Base-by-base conservation (phyloP, 1,140 invertebrate genomes). In the Camponotus pennsylvanicus region DNA sequence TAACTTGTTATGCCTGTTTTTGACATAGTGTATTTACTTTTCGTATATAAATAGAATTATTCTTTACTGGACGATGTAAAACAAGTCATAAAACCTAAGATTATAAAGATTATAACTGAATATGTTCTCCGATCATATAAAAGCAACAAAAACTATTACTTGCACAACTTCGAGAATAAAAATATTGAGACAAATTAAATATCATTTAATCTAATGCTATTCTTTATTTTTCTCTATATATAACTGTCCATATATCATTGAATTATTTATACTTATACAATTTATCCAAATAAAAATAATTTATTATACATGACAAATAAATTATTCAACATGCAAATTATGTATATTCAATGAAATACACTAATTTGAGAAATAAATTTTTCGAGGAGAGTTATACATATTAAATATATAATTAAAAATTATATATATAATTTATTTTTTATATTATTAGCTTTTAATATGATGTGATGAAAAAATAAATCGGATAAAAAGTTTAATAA, bases 1-100 rank as follows among this genome's bases (percentile, higher is more conserved):
- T 27, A 69, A 37, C 76, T 75, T 76, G 27, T 84, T 87, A 84
- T 18, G 5, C 32, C 57, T 52, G n/a, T 21, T 70, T 45, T 21
- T 57, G 52, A 73, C 49, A 27, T 40, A 57, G 52, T 61, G 52
- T 80, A 0, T 45, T 78, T 63, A 70, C 9, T 13, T 18, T 70
- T 85, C 18, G 15, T 49, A 32, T 34, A 32, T 27, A n/a, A n/a
- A n/a, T n/a, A n/a, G n/a, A n/a, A n/a, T n/a, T n/a, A n/a, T n/a
- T n/a, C n/a, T n/a, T n/a, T n/a, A n/a, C n/a, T n/a, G n/a, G n/a
- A n/a, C n/a, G n/a, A n/a, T n/a, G n/a, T n/a, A n/a, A n/a, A n/a
- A n/a, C n/a, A n/a, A n/a, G n/a, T n/a, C n/a, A n/a, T n/a, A 49
- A 49, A 49, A 45, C 6, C 27, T 27, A 27, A 45, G n/a, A 59